These are phyloP conservation scores for Neoaliturus tenellus DNA, from an alignment of 2,888 invertebrate genomes.

Conservation along the genomic window DNA sequence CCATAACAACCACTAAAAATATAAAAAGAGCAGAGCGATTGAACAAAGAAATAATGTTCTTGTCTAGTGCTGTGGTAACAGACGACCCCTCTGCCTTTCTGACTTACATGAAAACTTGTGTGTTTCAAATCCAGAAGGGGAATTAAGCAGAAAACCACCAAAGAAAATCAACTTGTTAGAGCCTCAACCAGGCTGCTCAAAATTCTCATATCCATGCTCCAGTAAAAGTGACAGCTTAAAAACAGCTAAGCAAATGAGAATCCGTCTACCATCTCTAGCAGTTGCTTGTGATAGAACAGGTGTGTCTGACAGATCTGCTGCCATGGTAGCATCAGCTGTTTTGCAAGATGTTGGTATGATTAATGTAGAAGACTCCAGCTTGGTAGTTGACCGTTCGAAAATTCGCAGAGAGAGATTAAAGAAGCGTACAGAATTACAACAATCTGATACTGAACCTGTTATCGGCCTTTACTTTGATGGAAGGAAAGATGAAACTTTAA, in stretches of 20 bases:
- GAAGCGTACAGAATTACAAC: neutral
- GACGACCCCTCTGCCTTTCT: neutral
- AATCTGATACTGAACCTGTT: neutral
- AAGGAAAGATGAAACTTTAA: too few species aligned
- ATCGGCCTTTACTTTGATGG: neutral
- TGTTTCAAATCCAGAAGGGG: neutral
- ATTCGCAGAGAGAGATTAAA: conserved; percentile 1
- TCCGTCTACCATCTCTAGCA: neutral
- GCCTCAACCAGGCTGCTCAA: neutral
- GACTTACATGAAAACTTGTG: too few species aligned
- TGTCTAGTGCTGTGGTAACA: neutral
- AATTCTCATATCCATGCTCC: neutral
- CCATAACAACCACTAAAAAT: neutral
- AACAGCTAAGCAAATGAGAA: neutral
- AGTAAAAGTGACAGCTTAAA: neutral
- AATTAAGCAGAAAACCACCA: neutral
- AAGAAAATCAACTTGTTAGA: neutral
- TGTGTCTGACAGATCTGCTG: neutral
- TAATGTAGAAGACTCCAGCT: neutral
- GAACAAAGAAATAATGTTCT: neutral
- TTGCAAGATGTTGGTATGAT: neutral
- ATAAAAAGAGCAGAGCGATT: neutral
- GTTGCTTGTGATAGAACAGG: neutral
- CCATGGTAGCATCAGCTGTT: neutral
- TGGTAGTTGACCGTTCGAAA: neutral